Evolutionary conservation across 2,113 vertebrate genomes (phyloP), one percentile per base, ranked within the genome.

Genomic region (Chamaetylas fuelleborni): DNA sequence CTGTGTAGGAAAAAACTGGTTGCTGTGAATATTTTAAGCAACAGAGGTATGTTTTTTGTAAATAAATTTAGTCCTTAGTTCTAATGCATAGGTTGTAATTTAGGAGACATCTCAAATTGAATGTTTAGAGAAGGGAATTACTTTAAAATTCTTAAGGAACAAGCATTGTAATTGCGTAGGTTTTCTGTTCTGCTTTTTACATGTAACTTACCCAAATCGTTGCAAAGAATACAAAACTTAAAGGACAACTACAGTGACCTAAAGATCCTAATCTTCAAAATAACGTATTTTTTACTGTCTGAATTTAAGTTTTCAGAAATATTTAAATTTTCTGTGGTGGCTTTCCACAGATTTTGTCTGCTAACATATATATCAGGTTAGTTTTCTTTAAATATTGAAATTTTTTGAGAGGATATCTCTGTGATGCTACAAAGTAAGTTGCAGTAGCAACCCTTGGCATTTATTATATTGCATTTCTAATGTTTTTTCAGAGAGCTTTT

Each of bases 381-480:
- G 4, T 0, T 1, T 61, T 60, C 86, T 91, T 34, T 16, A 36
- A 96, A 66, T 81, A 84, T 14, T 38, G 19, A 20, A 29, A 36
- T 50, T 79, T 73, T 85, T 72, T 50, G 26, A 66, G 72, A 57
- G 72, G 19, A 8, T 78, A 43, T 77, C 45, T 74, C 57, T 33
- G 34, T 42, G 84, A 60, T 56, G 24, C 42, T 86, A 34, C 53
- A 82, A 36, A 90, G 77, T 23, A 73, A 81, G 61, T 92, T 94
- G 34, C 33, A 94, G 40, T 74, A 77, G 5, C 85, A 93, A 94
- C 71, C 81, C 89, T 74, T 84, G 18, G 33, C 76, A 93, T 96
- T 96, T 92, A 91, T 79, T 96, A n/a, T 88, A 90, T 97, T 96
- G 77, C 47, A 91, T 96, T 97, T 97, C 80, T 96, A 74, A 91